A percentile compares a stretch with the other conserved stretches of the same genome.
phyloP scores from a whole-genome alignment of 2,888 invertebrate species.

The Andricus quercusramuli region DNA sequence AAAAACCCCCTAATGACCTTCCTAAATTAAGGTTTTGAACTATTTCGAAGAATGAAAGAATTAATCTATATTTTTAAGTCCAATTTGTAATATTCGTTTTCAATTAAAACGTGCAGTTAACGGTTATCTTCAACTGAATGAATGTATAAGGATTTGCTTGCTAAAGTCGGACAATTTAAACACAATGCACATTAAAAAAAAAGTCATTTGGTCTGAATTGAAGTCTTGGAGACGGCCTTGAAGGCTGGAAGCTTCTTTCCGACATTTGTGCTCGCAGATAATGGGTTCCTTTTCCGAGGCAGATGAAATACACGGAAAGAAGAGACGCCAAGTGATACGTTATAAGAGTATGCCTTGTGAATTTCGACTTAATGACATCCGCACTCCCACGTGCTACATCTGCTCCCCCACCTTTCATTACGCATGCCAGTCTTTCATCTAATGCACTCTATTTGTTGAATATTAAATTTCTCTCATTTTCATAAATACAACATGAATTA shows the following conservation, averaged over 20 bases:
- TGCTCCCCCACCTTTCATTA: neutral
- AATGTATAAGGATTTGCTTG: neutral
- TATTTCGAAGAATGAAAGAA: too few relatives aligned
- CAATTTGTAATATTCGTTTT: neutral
- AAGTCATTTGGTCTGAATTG: neutral
- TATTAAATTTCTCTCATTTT: neutral
- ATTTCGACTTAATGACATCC: neutral
- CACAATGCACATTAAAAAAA: neutral
- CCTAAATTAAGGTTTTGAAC: neutral
- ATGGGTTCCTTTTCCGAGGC: neutral
- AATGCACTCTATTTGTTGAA: neutral
- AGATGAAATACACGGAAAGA: neutral
- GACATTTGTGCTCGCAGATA: neutral
- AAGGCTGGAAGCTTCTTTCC: neutral
- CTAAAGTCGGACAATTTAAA: neutral
- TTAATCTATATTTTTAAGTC: too few relatives aligned
- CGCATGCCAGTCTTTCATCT: neutral
- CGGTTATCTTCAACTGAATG: neutral
- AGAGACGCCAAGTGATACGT: neutral
- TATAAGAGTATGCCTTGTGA: neutral
- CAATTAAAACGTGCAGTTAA: neutral
- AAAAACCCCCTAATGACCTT: neutral
- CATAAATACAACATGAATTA: neutral
- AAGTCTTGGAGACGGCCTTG: neutral
- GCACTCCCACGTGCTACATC: slow-evolving; percentile 9